Conservation (phyloP, 2,888 invertebrate genomes). For the Euproctis similis region DNA sequence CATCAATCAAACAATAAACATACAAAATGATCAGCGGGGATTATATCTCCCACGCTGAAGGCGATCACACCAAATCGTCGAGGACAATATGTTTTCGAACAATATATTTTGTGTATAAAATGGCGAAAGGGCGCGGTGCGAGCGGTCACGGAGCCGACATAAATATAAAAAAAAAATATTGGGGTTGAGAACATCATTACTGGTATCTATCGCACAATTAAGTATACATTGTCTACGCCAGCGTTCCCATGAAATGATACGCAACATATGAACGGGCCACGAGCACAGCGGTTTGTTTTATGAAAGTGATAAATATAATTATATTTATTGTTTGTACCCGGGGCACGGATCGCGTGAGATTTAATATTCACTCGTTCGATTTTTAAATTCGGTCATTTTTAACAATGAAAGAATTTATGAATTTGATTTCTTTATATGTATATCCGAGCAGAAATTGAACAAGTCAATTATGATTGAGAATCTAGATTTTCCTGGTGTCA, state of each 20-base stretch:
- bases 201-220: conserved; percentile 71
- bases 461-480: too few relatives aligned
- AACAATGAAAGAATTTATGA: too few relatives aligned
- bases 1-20: too few relatives aligned
- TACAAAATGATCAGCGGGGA: too few relatives aligned
- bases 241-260: conserved; percentile 66
- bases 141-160: conserved; percentile 56
- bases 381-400: too few relatives aligned
- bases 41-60: conserved; percentile 57
- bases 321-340: too few relatives aligned
- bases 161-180: conserved; percentile 45
- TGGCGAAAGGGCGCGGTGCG: conserved; percentile 42
- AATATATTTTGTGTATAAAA: conserved; percentile 61
- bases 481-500: too few relatives aligned
- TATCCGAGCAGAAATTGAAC: too few relatives aligned
- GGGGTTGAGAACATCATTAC: conserved; percentile 51
- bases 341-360: too few relatives aligned
- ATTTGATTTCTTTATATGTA: too few relatives aligned
- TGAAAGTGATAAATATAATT: too few relatives aligned
- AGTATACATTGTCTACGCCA: conserved; percentile 57
- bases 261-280: conserved; percentile 20
- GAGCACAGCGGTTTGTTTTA: conserved; percentile 9
- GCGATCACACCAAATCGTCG: conserved; percentile 52
- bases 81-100: conserved; percentile 62
- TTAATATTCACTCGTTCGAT: too few relatives aligned